Evolutionary conservation across 2,888 invertebrate species (phyloP), one percentile per base, ranked within the genome.

Genomic region (Myopa tessellatipennis): DNA sequence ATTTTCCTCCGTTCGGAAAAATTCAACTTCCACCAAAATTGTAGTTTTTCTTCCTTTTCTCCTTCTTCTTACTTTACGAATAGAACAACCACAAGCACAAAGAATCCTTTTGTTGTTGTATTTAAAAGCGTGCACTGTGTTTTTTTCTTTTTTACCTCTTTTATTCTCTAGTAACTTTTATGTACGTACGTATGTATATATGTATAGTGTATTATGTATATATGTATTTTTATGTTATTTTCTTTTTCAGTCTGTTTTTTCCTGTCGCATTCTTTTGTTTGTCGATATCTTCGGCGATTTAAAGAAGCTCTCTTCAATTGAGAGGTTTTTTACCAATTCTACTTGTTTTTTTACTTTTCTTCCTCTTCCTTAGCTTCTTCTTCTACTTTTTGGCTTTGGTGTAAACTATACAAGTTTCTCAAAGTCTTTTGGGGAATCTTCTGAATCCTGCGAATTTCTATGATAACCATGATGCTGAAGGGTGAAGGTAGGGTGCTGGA

Each of bases 71-170:
- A n/a, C 14, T 45, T 45, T 45, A 8, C 10, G 10, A 45, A 10
- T 45, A 45, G 10, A 45, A 45, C 63, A 36, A 55, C 55, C 55
- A 55, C 55, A 45, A 45, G 45, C 45, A 67, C 34, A 40, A 67
- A 6, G 67, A 40, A 14, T 67, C 40, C 40, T 40, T 65, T 65
- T 65, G 67, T 67, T 67, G 67, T 67, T 38, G 67, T 36, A 36
- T 65, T 65, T 65, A 34, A 65, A 65, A 65, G 63, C 10, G 34
- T 16, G 34, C 16, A 34, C 63, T 14, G n/a, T 16, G 40, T 40
- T n/a, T n/a, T 12, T 55, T 55, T 8, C 40, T 67, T 67, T 40
- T 40, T 36, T 36, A 36, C 63, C 14, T 10, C 63, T 34, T 65
- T 65, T 65, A 10, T 50, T 50, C 50, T 50, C 50, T 50, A 8